Percentiles rank a stretch among this genome's conserved stretches.
These are phyloP conservation scores for Sebastes taczanowskii DNA, from an alignment of 2,797 vertebrate genomes.

Conservation along the genomic window DNA sequence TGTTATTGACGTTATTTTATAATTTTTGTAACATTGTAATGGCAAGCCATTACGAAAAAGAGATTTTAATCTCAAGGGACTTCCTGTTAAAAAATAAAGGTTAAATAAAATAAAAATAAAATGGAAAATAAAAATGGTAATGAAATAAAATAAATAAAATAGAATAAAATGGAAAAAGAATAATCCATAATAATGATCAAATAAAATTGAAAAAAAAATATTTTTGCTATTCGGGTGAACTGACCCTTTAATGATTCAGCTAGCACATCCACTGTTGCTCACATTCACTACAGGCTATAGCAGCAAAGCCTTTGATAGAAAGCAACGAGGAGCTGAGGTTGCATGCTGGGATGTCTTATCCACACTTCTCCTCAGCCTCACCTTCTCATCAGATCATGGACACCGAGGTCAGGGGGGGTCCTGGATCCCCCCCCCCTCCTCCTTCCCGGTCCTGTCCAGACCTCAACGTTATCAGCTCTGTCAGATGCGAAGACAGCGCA, in stretches of 20 bases:
- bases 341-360: constrained; percentile 28
- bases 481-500: constrained; percentile 75
- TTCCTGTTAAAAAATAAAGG: too few species aligned
- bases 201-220: background rate
- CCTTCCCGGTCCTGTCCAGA: constrained; percentile 46
- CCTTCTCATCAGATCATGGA: constrained; percentile 54
- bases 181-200: background rate
- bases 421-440: constrained; percentile 8
- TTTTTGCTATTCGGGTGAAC: background rate
- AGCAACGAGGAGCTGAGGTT: background rate
- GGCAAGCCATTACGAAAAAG: too few species aligned
- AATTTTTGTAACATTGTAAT: too few species aligned
- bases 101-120: too few species aligned
- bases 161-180: background rate
- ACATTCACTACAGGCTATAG: background rate
- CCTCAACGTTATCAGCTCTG: constrained; percentile 76
- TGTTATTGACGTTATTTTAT: too few species aligned
- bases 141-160: background rate
- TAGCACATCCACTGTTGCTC: background rate
- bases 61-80: too few species aligned
- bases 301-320: background rate
- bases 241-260: background rate
- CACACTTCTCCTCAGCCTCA: constrained; percentile 14
- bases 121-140: too few species aligned
- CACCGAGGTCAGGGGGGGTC: constrained; percentile 57